These are phyloP conservation scores for Tapirus terrestris DNA, from an alignment of 2,113 vertebrate species.

Conservation along the genomic window DNA sequence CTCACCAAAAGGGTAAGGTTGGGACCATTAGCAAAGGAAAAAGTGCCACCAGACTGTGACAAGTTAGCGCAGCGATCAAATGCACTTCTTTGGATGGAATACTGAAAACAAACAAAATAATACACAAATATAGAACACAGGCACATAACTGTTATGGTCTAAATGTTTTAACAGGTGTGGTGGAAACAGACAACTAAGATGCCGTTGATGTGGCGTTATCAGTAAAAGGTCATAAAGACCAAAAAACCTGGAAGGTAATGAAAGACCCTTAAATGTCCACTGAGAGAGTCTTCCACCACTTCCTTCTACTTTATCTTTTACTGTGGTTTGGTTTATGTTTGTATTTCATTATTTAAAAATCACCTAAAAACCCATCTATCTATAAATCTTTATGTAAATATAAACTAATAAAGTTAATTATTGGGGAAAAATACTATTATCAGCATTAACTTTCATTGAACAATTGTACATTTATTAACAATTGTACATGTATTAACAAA, in stretches of 20 bases:
- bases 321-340: neutral
- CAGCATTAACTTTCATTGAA: neutral
- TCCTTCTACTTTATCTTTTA: neutral
- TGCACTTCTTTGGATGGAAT: slow-evolving; percentile 92
- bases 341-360: neutral
- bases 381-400: neutral
- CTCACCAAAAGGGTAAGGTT: slow-evolving; percentile 93
- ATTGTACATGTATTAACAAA: neutral
- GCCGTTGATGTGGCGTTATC: accelerated
- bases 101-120: slow-evolving; percentile 81
- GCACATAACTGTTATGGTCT: neutral
- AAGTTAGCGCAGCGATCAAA: slow-evolving; percentile 92
- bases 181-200: neutral
- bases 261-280: neutral
- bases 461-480: neutral
- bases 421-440: neutral
- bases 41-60: slow-evolving; percentile 87
- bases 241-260: accelerated
- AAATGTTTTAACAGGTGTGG: neutral
- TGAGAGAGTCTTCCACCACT: neutral
- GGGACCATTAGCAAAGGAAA: slow-evolving; percentile 84
- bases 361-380: neutral
- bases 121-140: accelerated
- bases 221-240: neutral
- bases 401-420: neutral